A percentile compares a stretch with the other conserved stretches of the same genome.
Evolutionary conservation across 2,113 vertebrate species (phyloP).

Genomic region (Poeciliopsis turrubarensis): DNA sequence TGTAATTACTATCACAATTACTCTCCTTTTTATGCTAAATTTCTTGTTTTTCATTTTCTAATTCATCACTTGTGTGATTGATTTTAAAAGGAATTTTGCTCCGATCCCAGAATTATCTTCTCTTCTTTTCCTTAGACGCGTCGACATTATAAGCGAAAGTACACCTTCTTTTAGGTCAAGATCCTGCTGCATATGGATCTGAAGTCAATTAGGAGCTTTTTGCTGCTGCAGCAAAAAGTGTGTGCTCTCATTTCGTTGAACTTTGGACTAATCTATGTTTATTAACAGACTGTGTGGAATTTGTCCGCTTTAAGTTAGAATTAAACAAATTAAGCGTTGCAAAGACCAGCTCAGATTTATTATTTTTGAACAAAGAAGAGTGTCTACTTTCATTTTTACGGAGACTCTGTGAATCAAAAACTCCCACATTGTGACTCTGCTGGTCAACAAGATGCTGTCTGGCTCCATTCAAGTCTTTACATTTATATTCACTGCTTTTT

Average conservation of each 20-base stretch:
- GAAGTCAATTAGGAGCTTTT: neutral
- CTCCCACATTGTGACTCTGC: neutral
- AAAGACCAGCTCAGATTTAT: neutral
- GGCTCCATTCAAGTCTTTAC: neutral
- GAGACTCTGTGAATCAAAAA: neutral
- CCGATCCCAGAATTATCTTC: neutral
- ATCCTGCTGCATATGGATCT: neutral
- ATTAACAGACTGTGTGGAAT: neutral
- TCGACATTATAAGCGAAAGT: neutral
- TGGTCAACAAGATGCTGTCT: neutral
- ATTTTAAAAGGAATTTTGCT: neutral
- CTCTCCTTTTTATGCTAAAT: slow-evolving; percentile 9
- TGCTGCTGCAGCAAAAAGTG: neutral
- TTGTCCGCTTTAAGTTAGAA: neutral
- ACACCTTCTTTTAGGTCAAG: neutral
- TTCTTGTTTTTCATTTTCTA: slow-evolving; percentile 1
- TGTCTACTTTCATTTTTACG: neutral
- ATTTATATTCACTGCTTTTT: neutral
- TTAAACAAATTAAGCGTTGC: neutral
- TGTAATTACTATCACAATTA: slow-evolving; percentile 30
- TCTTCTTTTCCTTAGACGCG: neutral
- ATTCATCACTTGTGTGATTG: slow-evolving; percentile 8
- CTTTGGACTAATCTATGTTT: neutral
- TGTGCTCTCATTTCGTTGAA: neutral
- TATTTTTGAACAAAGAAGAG: neutral